Evolutionary conservation across 2,888 invertebrate species (phyloP), one percentile per base, ranked within the genome.

Genomic region (Lathronympha strigana): DNA sequence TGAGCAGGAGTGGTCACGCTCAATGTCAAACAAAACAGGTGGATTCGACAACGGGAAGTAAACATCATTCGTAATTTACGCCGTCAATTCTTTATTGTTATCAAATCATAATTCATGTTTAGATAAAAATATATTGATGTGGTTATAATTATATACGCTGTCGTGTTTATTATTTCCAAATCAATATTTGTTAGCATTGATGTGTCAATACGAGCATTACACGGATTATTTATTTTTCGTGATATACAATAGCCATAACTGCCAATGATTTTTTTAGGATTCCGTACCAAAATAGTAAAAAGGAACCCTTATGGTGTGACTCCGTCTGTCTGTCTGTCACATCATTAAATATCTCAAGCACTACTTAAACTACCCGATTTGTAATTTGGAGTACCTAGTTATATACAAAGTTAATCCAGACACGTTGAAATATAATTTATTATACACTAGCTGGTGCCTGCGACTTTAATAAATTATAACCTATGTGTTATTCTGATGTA

Each of bases 1-100:
- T 15, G 54, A 23, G 38, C 55, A 51, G 15, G 40, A 45, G 57
- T 51, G 28, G 49, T 40, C 23, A 11, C 15, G 31, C 73, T 72
- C 78, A 84, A 83, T 83, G 80, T 76, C 80, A 76, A 72, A 77
- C 80, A 76, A 72, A 77, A 76, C 81, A 80, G 77, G 79, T 83
- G 79, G 73, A 76, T 74, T 72, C 69, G 72, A 64, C 53, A 55
- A 19, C 61, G 64, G 51, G 53, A 64, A 51, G 58, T 51, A 47
- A 64, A 53, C 51, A 64, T 58, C 45, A 45, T 62, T 50, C 25
- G 63, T 50, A 49, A 60, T 60, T 64, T 45, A 60, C 51, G 45
- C 43, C 21, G 15, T 58, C 33, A 53, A 58, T 64, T 53, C 25
- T 38, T 45, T 60, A 64, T 51, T 45, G 58, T 60, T 53, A 36